Conservation (phyloP, 2,888 invertebrate species). For the Drosophila putrida region DNA sequence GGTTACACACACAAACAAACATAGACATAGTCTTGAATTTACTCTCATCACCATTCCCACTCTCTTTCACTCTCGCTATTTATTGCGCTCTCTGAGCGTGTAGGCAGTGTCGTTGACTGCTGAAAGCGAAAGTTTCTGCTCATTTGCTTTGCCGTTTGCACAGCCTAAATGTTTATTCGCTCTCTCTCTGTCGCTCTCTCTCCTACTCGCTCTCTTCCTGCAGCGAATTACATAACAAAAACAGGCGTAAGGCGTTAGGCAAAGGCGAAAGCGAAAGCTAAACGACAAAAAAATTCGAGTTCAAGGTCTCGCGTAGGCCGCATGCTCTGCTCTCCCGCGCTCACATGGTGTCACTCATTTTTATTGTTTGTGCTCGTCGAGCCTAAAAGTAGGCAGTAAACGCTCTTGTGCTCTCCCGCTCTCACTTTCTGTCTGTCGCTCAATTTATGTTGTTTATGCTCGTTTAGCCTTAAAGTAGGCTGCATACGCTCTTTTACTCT, state of each 20-base stretch:
- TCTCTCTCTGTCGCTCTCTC: constrained; percentile 17
- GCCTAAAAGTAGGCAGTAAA: constrained; percentile 64
- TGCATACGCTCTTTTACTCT: constrained; percentile 16
- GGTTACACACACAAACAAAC: neutral
- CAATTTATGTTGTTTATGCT: neutral
- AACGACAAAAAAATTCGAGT: constrained; percentile 73
- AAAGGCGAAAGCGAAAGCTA: constrained; percentile 19
- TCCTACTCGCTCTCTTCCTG: constrained; percentile 28
- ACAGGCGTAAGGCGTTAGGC: constrained; percentile 15
- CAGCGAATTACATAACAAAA: constrained; percentile 65
- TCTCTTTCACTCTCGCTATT: constrained; percentile 2
- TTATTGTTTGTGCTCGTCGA: constrained; percentile 20
- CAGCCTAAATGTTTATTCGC: constrained; percentile 57
- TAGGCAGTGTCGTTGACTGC: constrained; percentile 72
- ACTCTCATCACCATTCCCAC: neutral
- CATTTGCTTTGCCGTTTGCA: constrained; percentile 68
- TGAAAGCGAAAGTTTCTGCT: constrained; percentile 79
- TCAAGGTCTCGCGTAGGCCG: constrained; percentile 84
- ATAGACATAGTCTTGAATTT: neutral
- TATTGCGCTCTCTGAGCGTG: constrained; percentile 8
- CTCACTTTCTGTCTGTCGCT: constrained; percentile 11
- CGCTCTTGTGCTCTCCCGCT: constrained; percentile 21
- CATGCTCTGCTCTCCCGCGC: constrained; percentile 77
- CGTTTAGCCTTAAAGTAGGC: constrained; percentile 67
- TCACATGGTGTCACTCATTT: constrained; percentile 1